Conservation (phyloP, 2,113 vertebrate genomes). For the Gila orcuttii region DNA sequence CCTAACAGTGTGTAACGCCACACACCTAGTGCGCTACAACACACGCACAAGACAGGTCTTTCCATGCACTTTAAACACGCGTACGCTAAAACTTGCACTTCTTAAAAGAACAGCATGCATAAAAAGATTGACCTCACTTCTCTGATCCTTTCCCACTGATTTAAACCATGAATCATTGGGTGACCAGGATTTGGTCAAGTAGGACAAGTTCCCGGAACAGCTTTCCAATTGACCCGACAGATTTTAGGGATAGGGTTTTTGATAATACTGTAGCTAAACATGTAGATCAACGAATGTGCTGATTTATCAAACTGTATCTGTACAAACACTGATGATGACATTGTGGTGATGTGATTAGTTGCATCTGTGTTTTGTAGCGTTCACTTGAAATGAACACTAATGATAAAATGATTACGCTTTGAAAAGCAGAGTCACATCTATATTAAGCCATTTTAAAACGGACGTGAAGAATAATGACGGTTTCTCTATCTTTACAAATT, state of each 20-base stretch:
- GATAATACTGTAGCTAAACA: not conserved
- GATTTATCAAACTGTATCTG: not conserved
- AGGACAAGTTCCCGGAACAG: not conserved
- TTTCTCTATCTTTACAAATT: not conserved
- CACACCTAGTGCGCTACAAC: not conserved
- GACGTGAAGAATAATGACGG: constrained; percentile 5
- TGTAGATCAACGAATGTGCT: not conserved
- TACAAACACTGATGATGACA: constrained; percentile 25
- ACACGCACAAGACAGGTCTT: not conserved
- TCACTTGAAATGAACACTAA: not conserved
- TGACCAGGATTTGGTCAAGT: not conserved
- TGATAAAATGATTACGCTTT: not conserved
- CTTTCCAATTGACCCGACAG: not conserved
- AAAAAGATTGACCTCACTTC: not conserved
- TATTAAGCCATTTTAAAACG: not conserved
- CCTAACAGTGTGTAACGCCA: constrained; percentile 1
- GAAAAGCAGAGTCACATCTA: not conserved
- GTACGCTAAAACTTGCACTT: not conserved
- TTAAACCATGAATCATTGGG: not conserved
- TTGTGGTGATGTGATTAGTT: not conserved
- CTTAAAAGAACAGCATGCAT: not conserved
- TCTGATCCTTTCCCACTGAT: not conserved
- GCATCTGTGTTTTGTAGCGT: constrained; percentile 3
- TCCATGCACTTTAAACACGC: not conserved
- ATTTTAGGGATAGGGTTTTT: not conserved